Evolutionary conservation across 2,888 invertebrate species (phyloP).

Genomic region (Oxytorus armatus): DNA sequence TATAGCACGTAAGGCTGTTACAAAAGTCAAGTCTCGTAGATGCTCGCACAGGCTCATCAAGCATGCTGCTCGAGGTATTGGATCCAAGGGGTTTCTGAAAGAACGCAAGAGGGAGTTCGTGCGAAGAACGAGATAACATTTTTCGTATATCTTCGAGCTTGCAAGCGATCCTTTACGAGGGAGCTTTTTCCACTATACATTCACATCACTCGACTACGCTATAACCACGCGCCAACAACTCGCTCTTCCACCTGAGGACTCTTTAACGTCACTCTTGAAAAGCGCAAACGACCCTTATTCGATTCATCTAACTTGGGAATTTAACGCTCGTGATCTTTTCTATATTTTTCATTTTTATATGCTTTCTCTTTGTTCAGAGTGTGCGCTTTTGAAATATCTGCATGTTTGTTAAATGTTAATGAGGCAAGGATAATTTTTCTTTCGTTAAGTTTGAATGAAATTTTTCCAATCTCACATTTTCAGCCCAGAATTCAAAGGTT

Average conservation of each 20-base stretch:
- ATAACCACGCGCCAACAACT: conserved; percentile 32
- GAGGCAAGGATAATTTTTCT: no score
- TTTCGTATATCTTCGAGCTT: conserved; percentile 47
- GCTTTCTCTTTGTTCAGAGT: no score
- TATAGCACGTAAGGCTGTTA: conserved; percentile 18
- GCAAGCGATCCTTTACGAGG: conserved; percentile 19
- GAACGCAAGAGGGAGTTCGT: conserved; percentile 60
- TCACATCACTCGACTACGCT: conserved; percentile 10
- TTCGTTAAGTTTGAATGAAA: no score
- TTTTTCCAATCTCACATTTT: no score
- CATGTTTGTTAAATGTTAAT: no score
- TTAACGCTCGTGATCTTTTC: no score
- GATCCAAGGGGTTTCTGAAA: conserved; percentile 56
- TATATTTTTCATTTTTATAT: no score
- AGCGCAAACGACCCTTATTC: no score
- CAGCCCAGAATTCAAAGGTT: no score
- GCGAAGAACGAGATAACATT: conserved; percentile 59
- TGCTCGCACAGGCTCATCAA: conserved; percentile 55
- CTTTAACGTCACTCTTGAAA: no score
- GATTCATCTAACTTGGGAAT: no score
- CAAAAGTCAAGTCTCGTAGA: conserved; percentile 62
- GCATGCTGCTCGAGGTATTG: conserved; percentile 59
- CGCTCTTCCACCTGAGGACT: neutral
- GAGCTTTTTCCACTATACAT: conserved; percentile 35
- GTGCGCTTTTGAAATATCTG: no score